phyloP scores from a whole-genome alignment of 2,113 vertebrate genomes.

The Lipotes vexillifer region DNA sequence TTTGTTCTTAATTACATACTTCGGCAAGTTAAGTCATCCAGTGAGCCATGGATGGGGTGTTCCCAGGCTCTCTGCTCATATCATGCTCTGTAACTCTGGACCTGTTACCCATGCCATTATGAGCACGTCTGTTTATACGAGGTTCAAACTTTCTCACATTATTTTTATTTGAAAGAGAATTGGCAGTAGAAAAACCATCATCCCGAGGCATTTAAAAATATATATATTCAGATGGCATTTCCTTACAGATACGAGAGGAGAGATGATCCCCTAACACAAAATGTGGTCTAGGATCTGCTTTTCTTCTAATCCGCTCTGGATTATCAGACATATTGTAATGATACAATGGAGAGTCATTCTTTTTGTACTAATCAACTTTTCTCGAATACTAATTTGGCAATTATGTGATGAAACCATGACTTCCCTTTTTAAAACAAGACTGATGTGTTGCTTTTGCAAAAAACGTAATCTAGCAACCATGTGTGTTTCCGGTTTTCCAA shows the following conservation, averaged over 20 bases:
- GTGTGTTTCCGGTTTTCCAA: background rate
- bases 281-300: background rate
- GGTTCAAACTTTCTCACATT: background rate
- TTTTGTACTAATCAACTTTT: background rate
- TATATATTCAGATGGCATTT: background rate
- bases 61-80: conserved; percentile 5
- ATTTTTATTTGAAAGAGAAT: conserved; percentile 54
- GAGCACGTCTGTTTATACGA: conserved; percentile 28
- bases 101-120: background rate
- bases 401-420: background rate
- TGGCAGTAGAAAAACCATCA: background rate
- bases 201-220: background rate
- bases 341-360: background rate
- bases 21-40: conserved; percentile 39
- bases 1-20: conserved; percentile 43
- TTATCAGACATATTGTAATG: background rate
- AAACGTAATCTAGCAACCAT: background rate
- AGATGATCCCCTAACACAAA: background rate
- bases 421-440: background rate
- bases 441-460: background rate
- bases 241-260: background rate
- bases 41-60: conserved; percentile 29
- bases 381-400: background rate
- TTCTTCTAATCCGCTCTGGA: background rate
- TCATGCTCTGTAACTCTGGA: background rate